Evolutionary conservation across 2,888 invertebrate genomes (phyloP), one percentile per base, ranked within the genome.

Genomic region (Cyclophora punctaria): DNA sequence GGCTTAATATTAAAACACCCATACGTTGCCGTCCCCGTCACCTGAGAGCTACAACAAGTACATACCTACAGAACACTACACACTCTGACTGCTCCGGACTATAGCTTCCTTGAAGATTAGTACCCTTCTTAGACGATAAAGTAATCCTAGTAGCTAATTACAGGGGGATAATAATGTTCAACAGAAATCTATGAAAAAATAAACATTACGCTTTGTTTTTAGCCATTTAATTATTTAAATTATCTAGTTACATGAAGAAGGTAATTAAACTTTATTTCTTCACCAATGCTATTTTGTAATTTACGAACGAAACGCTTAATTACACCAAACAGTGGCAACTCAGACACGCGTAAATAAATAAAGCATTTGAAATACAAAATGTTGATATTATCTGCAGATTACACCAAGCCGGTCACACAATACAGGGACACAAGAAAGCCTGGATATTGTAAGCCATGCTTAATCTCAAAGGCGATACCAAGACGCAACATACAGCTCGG

Each of bases 401-500:
- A 34, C 20, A 34, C 33, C 50, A 42, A 44, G 47, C 50, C 45
- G 48, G 53, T 50, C 50, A 48, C 52, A 45, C 48, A 37, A 46
- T 51, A 48, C 53, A 53, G 54, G 51, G 54, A 41, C 46, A 41
- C 53, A 55, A 62, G 63, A 63, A 69, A 66, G 66, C 66, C 68
- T 64, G 61, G 55, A 69, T 66, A 70, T 73, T 71, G 63, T 76
- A 68, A 73, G 62, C 75, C 67, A 53, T 63, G 64, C 64, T 69
- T 79, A 74, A 81, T 68, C 65, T 67, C 62, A 66, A 71, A 80
- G 73, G 72, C 77, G 82, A 79, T 80, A 78, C 73, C 72, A 74
- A 78, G 78, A 74, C 73, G 71, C 72, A 64, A 83, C 83, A 83
- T 83, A 84, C 76, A 78, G 73, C 78, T 79, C 64, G 78, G 86